These are phyloP conservation scores for Xerus rutilus DNA, from an alignment of 2,797 vertebrate genomes.

Conservation along the genomic window DNA sequence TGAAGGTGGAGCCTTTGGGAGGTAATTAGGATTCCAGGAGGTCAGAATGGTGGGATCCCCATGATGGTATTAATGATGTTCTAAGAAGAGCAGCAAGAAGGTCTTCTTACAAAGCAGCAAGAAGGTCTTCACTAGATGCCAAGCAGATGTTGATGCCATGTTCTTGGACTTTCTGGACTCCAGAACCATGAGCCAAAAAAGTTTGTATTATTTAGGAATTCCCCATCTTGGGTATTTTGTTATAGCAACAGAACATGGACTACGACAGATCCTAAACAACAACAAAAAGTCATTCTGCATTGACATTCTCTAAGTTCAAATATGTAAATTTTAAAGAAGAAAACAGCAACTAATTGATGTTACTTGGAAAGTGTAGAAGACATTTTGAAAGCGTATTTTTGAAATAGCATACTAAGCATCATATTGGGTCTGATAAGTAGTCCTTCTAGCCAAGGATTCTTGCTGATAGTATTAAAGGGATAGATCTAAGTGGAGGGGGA, in stretches of 20 bases:
- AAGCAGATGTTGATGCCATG: not conserved
- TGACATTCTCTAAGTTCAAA: not conserved
- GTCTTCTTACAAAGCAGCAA: not conserved
- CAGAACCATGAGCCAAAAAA: not conserved
- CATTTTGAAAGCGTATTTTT: not conserved
- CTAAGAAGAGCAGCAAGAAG: too few relatives aligned
- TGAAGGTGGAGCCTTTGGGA: not conserved
- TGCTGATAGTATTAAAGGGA: not conserved
- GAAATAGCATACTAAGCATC: not conserved
- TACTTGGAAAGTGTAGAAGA: not conserved
- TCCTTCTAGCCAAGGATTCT: not conserved
- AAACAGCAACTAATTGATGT: not conserved
- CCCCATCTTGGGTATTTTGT: not conserved
- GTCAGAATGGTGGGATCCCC: not conserved
- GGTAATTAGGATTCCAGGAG: not conserved
- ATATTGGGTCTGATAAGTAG: not conserved
- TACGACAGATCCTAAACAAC: not conserved
- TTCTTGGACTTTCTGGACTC: not conserved
- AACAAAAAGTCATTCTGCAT: conserved; percentile 15
- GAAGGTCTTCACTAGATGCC: not conserved
- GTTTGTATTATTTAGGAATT: not conserved
- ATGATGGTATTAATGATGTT: not conserved
- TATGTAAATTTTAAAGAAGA: not conserved
- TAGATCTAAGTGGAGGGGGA: not conserved
- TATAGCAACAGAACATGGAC: not conserved